Conservation (phyloP, 2,888 invertebrate species). For the Cistogaster globosa region DNA sequence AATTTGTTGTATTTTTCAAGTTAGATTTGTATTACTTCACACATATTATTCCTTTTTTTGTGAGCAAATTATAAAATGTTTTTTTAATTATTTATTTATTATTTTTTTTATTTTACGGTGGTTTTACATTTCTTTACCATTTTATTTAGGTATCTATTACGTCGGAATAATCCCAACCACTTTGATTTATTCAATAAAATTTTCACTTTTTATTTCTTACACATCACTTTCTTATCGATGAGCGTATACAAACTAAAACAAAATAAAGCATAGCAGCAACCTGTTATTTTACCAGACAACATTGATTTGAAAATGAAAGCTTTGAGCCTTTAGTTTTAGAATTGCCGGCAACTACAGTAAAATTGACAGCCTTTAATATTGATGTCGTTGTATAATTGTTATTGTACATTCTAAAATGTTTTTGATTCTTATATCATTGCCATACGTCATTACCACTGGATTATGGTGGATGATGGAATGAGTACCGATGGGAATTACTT, state of each 20-base stretch:
- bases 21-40: no score
- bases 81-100: no score
- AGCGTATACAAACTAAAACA: background rate
- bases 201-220: conserved; percentile 70
- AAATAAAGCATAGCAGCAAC: conserved; percentile 41
- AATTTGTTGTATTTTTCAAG: no score
- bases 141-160: conserved; percentile 55
- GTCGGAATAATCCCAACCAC: conserved; percentile 68
- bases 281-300: conserved; percentile 58
- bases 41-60: no score
- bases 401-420: conserved; percentile 49
- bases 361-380: conserved; percentile 51
- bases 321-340: conserved; percentile 58
- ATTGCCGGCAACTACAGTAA: conserved; percentile 63
- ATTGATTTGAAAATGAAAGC: conserved; percentile 72
- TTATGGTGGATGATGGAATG: no score
- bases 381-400: conserved; percentile 37
- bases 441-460: no score
- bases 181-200: conserved; percentile 71
- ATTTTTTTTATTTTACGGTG: no score
- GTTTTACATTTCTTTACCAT: conserved; percentile 50
- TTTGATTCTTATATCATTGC: no score
- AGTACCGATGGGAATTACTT: no score
- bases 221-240: conserved; percentile 66
- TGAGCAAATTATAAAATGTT: no score